Base-by-base conservation (phyloP, 2,888 invertebrate species). In the Xanthia togata region DNA sequence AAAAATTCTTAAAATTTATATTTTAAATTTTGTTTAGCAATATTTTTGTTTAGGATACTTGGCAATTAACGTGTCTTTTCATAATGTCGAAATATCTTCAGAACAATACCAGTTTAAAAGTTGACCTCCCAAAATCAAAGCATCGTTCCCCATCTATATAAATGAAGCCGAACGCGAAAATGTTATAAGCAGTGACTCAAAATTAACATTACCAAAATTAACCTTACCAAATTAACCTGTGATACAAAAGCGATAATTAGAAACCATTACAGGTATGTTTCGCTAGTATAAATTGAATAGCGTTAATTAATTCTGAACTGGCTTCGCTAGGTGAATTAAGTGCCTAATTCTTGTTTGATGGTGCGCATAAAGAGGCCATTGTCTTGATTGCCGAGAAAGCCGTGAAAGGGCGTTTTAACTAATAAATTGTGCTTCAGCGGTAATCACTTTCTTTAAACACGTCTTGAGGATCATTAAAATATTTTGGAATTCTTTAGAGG, bases 341-440 rank as follows among this genome's bases (percentile, higher is more conserved):
- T 83, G 69, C 69, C 77, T 88, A 87, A 87, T 87, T 87, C 79
- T 80, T 84, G 87, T 88, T 88, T 88, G 81, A 84, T 88, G 81
- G 76, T 73, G 63, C 77, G 71, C 70, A 55, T 87, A 81, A 88
- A 81, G 79, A 80, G 82, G 73, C 71, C 44, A 77, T 87, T 87
- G 77, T 84, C 78, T 78, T 84, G 78, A 87, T 75, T 71, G 73
- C 73, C 38, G 73, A 73, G 67, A 38, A 78, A 59, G 67, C 76
- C 53, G n/a, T 85, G 71, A 70, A n/a, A 76, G 68, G 26, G 64
- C 57, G 82, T 62, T 68, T 82, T 47, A 77, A 62, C 62, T 62
- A 65, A 85, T 77, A 74, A 83, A 73, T 78, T 70, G 64, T 65
- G 64, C 53, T 74, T 77, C 60, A 73, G 44, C 4, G 53, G 68